Evolutionary conservation across 2,113 vertebrate species (phyloP).

Genomic region (Diphyllodes magnificus): DNA sequence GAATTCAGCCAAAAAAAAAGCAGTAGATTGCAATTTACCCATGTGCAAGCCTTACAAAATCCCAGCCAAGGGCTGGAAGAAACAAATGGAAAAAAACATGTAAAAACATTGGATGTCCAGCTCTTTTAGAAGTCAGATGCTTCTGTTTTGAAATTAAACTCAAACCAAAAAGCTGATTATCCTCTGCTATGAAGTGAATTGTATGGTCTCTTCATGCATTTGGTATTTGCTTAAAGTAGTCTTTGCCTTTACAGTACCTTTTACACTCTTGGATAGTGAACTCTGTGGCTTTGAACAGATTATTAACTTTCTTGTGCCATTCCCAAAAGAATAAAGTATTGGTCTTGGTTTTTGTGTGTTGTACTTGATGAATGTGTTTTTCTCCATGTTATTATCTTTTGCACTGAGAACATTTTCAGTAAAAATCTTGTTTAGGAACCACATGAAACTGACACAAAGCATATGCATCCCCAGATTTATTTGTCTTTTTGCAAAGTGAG

Average conservation of each 20-base stretch:
- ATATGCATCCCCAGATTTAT: slow-evolving; percentile 63
- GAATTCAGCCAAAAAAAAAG: not conserved
- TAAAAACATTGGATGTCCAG: not conserved
- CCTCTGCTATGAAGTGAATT: not conserved
- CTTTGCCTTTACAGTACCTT: not conserved
- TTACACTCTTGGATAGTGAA: not conserved
- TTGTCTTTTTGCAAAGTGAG: slow-evolving; percentile 58
- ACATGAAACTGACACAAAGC: slow-evolving; percentile 61
- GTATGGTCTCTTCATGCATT: not conserved
- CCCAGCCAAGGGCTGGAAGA: not conserved
- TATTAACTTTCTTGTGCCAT: slow-evolving; percentile 37
- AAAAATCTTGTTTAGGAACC: slow-evolving; percentile 63
- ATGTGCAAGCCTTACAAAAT: not conserved
- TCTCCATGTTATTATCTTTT: slow-evolving; percentile 35
- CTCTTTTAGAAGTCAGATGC: not conserved
- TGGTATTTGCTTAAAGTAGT: not conserved
- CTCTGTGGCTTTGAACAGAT: not conserved
- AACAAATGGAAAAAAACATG: not conserved
- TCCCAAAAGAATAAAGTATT: slow-evolving; percentile 21
- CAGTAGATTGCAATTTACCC: not conserved
- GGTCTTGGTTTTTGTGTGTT: not conserved
- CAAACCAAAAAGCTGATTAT: not conserved
- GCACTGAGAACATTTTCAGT: slow-evolving; percentile 57
- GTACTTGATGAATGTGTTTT: slow-evolving; percentile 51
- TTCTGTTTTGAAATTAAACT: not conserved